Conservation (phyloP, 2,888 invertebrate genomes). For the Nesidiocoris tenuis region DNA sequence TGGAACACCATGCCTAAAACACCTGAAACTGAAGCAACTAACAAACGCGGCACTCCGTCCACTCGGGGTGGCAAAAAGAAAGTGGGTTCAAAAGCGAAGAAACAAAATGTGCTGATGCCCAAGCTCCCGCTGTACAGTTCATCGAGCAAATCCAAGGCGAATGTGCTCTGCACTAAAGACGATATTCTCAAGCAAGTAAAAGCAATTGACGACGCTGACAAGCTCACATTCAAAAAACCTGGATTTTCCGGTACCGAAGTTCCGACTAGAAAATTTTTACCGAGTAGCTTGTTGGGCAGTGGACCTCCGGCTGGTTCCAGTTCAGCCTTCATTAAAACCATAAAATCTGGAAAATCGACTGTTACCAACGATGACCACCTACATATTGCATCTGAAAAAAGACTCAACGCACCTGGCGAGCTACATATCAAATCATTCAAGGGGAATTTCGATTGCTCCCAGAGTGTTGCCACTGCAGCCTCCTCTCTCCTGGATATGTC, state of each 20-base stretch:
- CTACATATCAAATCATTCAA: not conserved
- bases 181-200: constrained; percentile 12
- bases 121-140: constrained; percentile 9
- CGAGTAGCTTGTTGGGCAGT: not conserved
- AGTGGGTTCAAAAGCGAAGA: not conserved
- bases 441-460: not conserved
- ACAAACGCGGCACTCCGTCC: not conserved
- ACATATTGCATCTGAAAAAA: too few species aligned
- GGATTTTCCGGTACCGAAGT: not conserved
- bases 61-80: not conserved
- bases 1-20: not conserved
- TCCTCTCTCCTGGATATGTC: constrained; percentile 15
- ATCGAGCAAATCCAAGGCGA: not conserved
- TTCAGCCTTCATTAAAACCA: not conserved
- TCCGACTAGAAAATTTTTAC: constrained; percentile 2
- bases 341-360: not conserved
- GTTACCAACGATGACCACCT: not conserved
- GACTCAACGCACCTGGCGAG: not conserved
- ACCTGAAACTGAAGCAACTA: not conserved
- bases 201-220: constrained; percentile 1
- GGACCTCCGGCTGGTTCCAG: too few species aligned
- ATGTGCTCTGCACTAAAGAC: not conserved
- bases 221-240: not conserved
- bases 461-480: constrained; percentile 1
- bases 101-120: not conserved